Evolutionary conservation across 2,113 vertebrate species (phyloP), one percentile per base, ranked within the genome.

Genomic region (Datnioides undecimradiatus): DNA sequence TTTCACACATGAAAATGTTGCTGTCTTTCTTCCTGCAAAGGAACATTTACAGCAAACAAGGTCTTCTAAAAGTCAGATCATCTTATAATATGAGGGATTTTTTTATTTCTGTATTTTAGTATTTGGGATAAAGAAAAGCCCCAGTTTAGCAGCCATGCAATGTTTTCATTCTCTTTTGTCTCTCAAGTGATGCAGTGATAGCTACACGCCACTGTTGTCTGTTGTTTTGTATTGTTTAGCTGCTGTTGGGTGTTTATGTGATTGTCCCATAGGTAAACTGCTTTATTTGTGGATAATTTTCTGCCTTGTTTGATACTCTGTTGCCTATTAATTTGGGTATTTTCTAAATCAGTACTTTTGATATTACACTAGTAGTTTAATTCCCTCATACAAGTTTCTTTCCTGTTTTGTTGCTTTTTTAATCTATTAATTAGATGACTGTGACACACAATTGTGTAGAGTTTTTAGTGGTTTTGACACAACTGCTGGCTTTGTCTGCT

Each of bases 401-500:
- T 6, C 38, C 58, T 31, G 14, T 54, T 52, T n/a, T 76, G 48
- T 34, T 14, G 34, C 57, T 63, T 62, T 21, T 52, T 11, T 9
- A 36, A 12, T 17, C 5, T 29, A 17, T 67, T 40, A 65, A 52
- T 79, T 51, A 29, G 43, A 3, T 72, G 43, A 84, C 76, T 48
- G 34, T 76, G 34, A 68, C 62, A 52, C 55, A 41, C n/a, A 40
- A 13, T 52, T 46, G n/a, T n/a, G n/a, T 25, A 8, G 36, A 75
- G 70, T 60, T 27, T 13, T 33, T 70, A 69, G 49, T 41, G 6
- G 27, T 51, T 4, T 13, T 10, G 52, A 46, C 31, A 82, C 46
- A 71, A 29, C 27, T 48, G 8, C 48, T 25, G 34, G 25, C n/a
- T 62, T 77, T 68, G n/a, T 73, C 71, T 80, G 21, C 23, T 27